These are phyloP conservation scores for Probosciger aterrimus DNA, from an alignment of 2,113 vertebrate species.

Conservation along the genomic window DNA sequence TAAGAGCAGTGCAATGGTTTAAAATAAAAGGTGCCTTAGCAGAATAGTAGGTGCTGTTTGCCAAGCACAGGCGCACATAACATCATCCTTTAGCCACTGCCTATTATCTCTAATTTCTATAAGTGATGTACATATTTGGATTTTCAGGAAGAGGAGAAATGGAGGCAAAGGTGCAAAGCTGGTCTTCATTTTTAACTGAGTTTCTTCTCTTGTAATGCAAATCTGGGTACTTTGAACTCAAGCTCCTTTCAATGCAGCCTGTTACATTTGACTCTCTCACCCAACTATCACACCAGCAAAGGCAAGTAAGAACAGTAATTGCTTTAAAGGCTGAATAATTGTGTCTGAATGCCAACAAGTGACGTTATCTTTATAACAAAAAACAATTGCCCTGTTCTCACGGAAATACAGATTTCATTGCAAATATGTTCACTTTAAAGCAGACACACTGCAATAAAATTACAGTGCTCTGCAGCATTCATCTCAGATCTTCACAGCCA, in stretches of 20 bases:
- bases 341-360: constrained; percentile 34
- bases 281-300: neutral
- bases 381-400: neutral
- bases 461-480: constrained; percentile 47
- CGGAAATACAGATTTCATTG: constrained; percentile 58
- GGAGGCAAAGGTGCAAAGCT: neutral
- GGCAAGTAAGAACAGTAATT: neutral
- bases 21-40: constrained; percentile 19
- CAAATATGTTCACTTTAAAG: constrained; percentile 31
- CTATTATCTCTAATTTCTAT: neutral
- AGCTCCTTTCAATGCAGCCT: neutral
- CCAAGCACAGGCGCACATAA: neutral
- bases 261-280: neutral
- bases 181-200: neutral
- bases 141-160: neutral
- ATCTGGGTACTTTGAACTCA: neutral
- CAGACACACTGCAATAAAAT: constrained; percentile 46
- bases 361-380: constrained; percentile 9
- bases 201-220: neutral
- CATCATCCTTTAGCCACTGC: neutral
- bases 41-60: neutral
- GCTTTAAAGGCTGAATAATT: neutral
- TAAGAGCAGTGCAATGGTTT: neutral
- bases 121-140: neutral
- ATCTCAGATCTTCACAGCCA: constrained; percentile 52